Base-by-base conservation (phyloP, 2,797 vertebrate species). In the Tachyglossus aculeatus region DNA sequence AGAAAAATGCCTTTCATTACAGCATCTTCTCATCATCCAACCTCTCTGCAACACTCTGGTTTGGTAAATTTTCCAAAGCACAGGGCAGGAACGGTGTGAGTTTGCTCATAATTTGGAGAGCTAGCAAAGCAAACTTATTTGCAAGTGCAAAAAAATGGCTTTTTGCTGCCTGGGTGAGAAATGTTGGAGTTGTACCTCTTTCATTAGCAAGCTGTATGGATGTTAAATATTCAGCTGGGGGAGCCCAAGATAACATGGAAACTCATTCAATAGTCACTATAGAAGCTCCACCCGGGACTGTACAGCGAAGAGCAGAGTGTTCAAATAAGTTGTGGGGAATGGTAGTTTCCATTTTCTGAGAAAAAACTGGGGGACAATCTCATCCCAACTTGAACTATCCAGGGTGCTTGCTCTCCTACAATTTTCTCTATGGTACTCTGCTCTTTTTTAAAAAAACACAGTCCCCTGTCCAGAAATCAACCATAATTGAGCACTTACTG, bases 1-100 rank as follows among this genome's bases (percentile, higher is more conserved):
- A 78, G 52, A 86, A 72, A 71, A 80, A 65, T 33, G 83, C 78
- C 76, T 89, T 83, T 77, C 76, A 48, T 73, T 84, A 86, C 82
- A 79, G 81, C 76, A 64, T 65, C 18, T 69, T 33, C 67, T 80
- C 76, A 84, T 78, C 76, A 1, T 7, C 64, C 9, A 0, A 5
- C 33, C 68, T 51, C 50, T 38, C 32, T 47, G 38, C 33, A 73
- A 50, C 67, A 52, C 67, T 41, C 68, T n/a, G n/a, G n/a, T n/a
- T 44, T 47, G 7, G 13, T 15, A 16, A 5, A 16, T 27, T 24
- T 45, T 7, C 22, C 7, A 45, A 44, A 13, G 21, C 21, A 47
- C 44, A 47, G 29, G 29, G 22, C 15, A 9, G 29, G 8, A 11
- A 24, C 19, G 1, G 15, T 15, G 24, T 18, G 7, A 9, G n/a